Evolutionary conservation across 64 coral and sea anemone genomes (phyloP).

Genomic region (Dendronephthya gigantea): DNA sequence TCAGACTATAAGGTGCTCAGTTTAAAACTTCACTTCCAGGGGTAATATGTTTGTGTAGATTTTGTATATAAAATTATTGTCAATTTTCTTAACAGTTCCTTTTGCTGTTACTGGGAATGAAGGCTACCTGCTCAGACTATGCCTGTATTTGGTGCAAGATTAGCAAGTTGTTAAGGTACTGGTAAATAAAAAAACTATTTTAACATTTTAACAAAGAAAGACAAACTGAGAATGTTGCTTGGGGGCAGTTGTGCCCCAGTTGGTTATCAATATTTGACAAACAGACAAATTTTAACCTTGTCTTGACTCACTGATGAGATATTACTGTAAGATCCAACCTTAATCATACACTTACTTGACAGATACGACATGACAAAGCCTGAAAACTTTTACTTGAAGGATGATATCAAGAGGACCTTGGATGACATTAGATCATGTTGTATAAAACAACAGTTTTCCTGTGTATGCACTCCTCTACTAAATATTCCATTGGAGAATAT

Average conservation of each 20-base stretch:
- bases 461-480: neutral
- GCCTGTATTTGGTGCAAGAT: constrained; percentile 36
- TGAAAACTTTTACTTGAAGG: neutral
- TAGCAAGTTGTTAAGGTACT: constrained; percentile 31
- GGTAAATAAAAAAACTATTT: neutral
- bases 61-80: neutral
- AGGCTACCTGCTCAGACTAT: constrained; percentile 19
- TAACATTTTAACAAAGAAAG: too few relatives aligned
- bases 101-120: constrained; percentile 38
- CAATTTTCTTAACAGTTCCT: constrained; percentile 17
- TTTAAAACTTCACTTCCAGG: neutral
- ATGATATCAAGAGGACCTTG: neutral
- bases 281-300: neutral
- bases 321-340: neutral
- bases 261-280: too few relatives aligned
- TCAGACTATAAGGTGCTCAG: neutral
- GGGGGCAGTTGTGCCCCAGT: too few relatives aligned
- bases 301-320: neutral
- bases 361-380: constrained; percentile 3
- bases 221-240: too few relatives aligned
- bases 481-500: neutral
- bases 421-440: neutral
- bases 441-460: neutral
- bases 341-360: neutral
- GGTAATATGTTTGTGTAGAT: too few relatives aligned